Conservation (phyloP, 2,888 invertebrate genomes). For the Hemaris fuciformis region DNA sequence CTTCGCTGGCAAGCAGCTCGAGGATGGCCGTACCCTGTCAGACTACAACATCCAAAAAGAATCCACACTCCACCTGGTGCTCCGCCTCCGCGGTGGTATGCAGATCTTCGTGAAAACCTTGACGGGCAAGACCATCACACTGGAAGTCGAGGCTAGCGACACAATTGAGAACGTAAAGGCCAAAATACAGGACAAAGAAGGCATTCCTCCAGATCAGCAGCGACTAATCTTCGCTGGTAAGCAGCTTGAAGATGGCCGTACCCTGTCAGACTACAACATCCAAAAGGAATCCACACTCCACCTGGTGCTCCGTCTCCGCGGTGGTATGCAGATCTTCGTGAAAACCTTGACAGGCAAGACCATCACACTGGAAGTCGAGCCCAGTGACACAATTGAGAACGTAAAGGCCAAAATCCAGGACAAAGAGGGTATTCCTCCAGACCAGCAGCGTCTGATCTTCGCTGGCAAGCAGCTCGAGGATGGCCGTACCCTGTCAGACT, state of each 20-base stretch:
- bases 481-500: constrained; percentile 63
- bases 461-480: constrained; percentile 16
- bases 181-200: constrained; percentile 17
- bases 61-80: constrained; percentile 10
- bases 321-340: constrained; percentile 21
- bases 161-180: constrained; percentile 16
- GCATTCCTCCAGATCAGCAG: constrained; percentile 19
- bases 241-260: constrained; percentile 18
- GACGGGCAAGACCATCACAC: constrained; percentile 15
- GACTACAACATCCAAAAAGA: constrained; percentile 17
- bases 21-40: constrained; percentile 15
- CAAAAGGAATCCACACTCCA: constrained; percentile 19
- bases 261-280: constrained; percentile 18
- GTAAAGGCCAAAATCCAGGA: constrained; percentile 17
- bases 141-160: constrained; percentile 13
- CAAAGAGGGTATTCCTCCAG: constrained; percentile 16
- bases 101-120: constrained; percentile 16
- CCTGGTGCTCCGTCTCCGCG: constrained; percentile 16
- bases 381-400: constrained; percentile 14
- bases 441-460: constrained; percentile 13
- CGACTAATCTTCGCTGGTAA: constrained; percentile 19
- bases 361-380: constrained; percentile 13
- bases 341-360: constrained; percentile 19
- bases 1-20: constrained; percentile 15
- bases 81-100: constrained; percentile 16